Conservation (phyloP, 2,113 vertebrate genomes). For the Montifringilla adamsi region DNA sequence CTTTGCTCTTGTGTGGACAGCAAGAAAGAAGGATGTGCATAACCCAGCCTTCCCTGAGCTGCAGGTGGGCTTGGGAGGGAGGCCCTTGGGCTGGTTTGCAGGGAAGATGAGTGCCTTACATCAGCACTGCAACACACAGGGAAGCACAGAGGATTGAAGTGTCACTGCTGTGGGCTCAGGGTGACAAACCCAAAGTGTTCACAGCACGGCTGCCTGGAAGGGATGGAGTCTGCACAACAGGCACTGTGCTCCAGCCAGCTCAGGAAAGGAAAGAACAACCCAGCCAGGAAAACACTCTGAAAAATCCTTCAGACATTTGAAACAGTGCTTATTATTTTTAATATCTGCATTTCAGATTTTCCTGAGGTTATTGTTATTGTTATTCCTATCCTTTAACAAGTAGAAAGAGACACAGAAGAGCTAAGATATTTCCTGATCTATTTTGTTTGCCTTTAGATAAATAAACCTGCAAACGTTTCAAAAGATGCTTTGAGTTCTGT, state of each 20-base stretch:
- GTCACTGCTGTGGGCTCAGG: not conserved
- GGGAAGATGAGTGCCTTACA: accelerated
- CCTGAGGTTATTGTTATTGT: not conserved
- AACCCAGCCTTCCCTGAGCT: not conserved
- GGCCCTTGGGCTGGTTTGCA: not conserved
- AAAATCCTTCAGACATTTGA: not conserved
- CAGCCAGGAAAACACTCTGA: not conserved
- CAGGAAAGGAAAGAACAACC: not conserved
- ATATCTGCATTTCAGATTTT: not conserved
- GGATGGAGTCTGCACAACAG: not conserved
- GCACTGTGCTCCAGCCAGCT: not conserved
- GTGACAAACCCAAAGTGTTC: not conserved
- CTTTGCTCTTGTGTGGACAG: not conserved
- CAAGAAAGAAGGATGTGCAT: not conserved
- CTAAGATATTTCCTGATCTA: not conserved
- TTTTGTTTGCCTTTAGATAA: slow-evolving; percentile 28
- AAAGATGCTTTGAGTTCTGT: not conserved
- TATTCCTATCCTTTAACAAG: not conserved
- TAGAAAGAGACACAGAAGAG: not conserved
- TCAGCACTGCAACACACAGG: not conserved
- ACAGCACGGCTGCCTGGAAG: not conserved
- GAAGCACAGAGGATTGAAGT: not conserved
- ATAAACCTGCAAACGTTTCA: not conserved
- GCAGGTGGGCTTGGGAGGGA: not conserved
- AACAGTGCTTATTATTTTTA: not conserved